A percentile compares a stretch with the other conserved stretches of the same genome.
Evolutionary conservation across 64 coral and sea anemone species (phyloP).

Genomic region (Actinia tenebrosa): DNA sequence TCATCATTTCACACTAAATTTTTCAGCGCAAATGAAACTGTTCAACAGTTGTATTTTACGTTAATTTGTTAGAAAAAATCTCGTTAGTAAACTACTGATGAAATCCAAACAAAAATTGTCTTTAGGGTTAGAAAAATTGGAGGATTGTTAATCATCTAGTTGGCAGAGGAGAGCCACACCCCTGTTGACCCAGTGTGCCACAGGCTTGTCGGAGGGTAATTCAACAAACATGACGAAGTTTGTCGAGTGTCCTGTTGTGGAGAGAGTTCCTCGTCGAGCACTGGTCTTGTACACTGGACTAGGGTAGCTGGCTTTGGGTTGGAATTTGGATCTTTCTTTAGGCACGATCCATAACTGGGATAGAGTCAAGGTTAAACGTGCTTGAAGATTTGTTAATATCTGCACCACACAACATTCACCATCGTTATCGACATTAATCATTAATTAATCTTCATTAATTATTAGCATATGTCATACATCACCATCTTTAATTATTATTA

Average conservation of each 20-base stretch:
- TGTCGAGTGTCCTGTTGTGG: constrained; percentile 94
- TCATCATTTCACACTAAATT: neutral
- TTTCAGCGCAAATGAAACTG: neutral
- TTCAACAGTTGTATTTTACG: neutral
- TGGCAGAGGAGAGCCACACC: constrained; percentile 93
- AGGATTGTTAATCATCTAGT: constrained; percentile 77
- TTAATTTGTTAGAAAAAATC: neutral
- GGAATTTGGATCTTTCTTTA: constrained; percentile 89
- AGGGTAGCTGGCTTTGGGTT: constrained; percentile 77
- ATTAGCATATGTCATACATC: too few relatives aligned
- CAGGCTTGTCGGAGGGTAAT: constrained; percentile 77
- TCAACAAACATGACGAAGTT: constrained; percentile 98
- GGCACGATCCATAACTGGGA: constrained; percentile 90
- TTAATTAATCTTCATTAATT: too few relatives aligned
- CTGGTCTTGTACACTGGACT: constrained; percentile 98
- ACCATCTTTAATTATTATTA: too few relatives aligned
- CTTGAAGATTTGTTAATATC: neutral
- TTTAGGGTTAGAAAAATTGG: neutral
- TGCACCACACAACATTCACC: too few relatives aligned
- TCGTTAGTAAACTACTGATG: neutral
- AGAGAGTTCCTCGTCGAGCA: constrained; percentile 87
- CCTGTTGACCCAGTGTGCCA: constrained; percentile 94
- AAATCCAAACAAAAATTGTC: neutral
- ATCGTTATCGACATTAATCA: too few relatives aligned
- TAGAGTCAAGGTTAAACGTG: neutral